Evolutionary conservation across 2,888 invertebrate genomes (phyloP), one percentile per base, ranked within the genome.

Genomic region (Sphaerophoria rueppellii): DNA sequence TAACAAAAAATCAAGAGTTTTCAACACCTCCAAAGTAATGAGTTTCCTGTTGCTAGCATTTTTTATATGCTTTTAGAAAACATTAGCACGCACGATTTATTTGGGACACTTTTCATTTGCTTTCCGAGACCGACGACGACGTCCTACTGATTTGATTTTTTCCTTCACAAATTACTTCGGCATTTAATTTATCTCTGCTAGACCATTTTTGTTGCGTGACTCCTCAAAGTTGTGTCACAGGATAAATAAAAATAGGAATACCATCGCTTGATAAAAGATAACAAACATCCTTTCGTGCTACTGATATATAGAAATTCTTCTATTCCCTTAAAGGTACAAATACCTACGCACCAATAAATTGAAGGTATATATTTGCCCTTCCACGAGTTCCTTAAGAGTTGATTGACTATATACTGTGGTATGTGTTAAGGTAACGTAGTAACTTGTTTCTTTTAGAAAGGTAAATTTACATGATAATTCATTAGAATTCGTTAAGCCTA

Each of bases 331-430:
- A n/a, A n/a, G n/a, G n/a, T 24, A 24, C 24, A 24, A 43, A 48
- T 50, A n/a, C 16, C 43, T 50, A 24, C 43, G 24, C 2, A 24
- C 46, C 12, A 60, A 60, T 43, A 24, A 60, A 60, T 58, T 11
- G 16, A 40, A 43, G 43, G 24, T 24, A 24, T 24, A 2, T 24
- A 2, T 24, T 24, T 24, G 24, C 24, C 24, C 24, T 24, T 1
- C 24, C 24, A 24, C 24, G 24, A 24, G 24, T 24, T 2, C n/a
- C 40, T 7, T 60, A 40, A 60, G 40, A 50, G 14, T 37, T 43
- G 57, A 75, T 70, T 50, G 80, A 70, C 57, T 70, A 37, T 37
- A 77, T 76, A n/a, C n/a, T 54, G 60, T 37, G n/a, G 57, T 61
- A 32, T 61, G 24, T 32, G 61, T 32, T 48, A 12, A 24, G 24